Conservation (phyloP, 2,797 vertebrate genomes). For the Poecilia wingei region DNA sequence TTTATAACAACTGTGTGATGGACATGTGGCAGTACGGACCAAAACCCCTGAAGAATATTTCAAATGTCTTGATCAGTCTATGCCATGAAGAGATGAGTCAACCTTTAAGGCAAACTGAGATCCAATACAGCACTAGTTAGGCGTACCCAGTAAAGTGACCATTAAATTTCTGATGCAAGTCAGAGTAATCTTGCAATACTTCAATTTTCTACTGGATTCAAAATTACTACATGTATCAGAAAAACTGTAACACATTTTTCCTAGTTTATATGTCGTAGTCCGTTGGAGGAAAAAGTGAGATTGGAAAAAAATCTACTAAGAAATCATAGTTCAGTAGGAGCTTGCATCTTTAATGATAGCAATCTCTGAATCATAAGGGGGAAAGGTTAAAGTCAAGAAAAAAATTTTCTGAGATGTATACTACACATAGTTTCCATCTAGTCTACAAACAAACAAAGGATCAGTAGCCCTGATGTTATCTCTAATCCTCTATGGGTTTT, state of each 20-base stretch:
- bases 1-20: background rate
- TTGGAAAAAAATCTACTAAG: background rate
- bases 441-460: conserved; percentile 33
- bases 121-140: background rate
- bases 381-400: conserved; percentile 6
- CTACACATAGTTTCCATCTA: background rate
- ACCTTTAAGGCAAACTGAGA: background rate
- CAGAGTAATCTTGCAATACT: background rate
- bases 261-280: background rate
- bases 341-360: background rate
- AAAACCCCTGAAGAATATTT: background rate
- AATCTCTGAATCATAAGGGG: conserved; percentile 2
- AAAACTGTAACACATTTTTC: background rate
- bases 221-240: background rate
- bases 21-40: background rate
- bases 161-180: background rate
- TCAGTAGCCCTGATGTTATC: conserved; percentile 30
- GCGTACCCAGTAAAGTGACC: background rate
- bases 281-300: background rate
- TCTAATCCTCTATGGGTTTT: conserved; percentile 32
- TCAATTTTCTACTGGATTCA: background rate
- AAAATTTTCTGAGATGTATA: background rate
- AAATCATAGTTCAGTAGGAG: background rate
- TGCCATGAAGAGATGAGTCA: background rate
- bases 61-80: background rate